phyloP scores from a whole-genome alignment of 1,140 invertebrate species.

The Drosophila tropicalis region DNA sequence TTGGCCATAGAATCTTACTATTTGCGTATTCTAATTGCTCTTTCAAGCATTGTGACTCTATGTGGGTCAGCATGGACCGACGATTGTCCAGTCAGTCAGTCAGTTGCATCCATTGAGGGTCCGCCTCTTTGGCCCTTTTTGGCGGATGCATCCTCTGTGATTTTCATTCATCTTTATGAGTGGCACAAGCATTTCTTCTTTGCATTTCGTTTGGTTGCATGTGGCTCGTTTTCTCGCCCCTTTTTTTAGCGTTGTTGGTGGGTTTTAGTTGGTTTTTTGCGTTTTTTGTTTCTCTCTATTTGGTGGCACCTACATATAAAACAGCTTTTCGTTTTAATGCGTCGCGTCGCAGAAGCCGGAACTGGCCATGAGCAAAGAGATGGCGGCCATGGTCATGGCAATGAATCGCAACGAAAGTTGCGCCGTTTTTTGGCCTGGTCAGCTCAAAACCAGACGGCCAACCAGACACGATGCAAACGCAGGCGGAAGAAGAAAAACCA shows the following conservation, averaged over 20 bases:
- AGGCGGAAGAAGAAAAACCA: constrained; percentile 68
- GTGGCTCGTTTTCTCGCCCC: constrained; percentile 52
- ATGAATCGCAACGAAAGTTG: constrained; percentile 69
- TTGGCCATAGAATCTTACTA: too few relatives aligned
- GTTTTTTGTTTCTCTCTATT: constrained; percentile 39
- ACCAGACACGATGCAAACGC: constrained; percentile 41
- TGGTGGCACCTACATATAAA: constrained; percentile 57
- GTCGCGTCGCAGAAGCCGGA: constrained; percentile 70
- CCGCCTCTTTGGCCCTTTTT: not conserved
- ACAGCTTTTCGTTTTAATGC: constrained; percentile 63
- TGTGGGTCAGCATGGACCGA: not conserved
- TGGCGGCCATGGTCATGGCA: constrained; percentile 41
- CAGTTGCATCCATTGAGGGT: too few relatives aligned
- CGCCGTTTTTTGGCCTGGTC: constrained; percentile 74
- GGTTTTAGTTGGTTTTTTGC: not conserved
- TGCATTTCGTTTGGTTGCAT: constrained; percentile 26
- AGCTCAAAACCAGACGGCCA: constrained; percentile 51
- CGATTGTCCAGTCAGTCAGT: too few relatives aligned
- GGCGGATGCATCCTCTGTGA: not conserved
- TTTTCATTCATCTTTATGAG: constrained; percentile 11
- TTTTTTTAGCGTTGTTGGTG: not conserved
- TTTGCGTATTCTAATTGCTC: too few relatives aligned
- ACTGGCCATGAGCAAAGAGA: constrained; percentile 56
- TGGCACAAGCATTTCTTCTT: constrained; percentile 59
- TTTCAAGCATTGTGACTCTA: not conserved